phyloP scores from a whole-genome alignment of 2,888 invertebrate species.

The Athripsodes cinereus region DNA sequence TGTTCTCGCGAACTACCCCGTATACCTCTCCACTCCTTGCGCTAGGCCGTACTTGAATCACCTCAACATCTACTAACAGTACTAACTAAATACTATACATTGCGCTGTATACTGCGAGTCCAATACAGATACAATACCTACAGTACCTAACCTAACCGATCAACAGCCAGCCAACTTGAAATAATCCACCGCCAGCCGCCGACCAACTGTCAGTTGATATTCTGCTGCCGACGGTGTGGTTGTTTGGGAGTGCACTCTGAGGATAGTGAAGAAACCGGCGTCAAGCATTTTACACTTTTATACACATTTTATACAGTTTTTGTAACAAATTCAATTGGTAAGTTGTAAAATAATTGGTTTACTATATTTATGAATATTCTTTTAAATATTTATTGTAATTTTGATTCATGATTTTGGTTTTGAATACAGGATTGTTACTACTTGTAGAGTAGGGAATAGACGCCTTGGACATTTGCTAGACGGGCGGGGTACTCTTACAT shows the following conservation, averaged over 20 bases:
- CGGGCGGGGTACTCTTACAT: not conserved
- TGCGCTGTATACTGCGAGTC: too few species aligned
- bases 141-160: too few species aligned
- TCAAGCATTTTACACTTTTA: not conserved
- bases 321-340: not conserved
- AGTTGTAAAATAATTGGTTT: not conserved
- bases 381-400: not conserved
- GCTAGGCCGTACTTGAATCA: not conserved
- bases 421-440: not conserved
- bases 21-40: not conserved
- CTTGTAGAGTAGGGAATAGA: not conserved
- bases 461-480: not conserved
- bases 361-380: not conserved
- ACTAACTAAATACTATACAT: too few species aligned
- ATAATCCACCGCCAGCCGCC: too few species aligned
- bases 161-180: not conserved
- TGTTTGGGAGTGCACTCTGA: not conserved
- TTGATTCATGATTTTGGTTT: not conserved
- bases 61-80: too few species aligned
- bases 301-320: not conserved
- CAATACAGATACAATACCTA: too few species aligned
- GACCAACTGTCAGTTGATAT: not conserved
- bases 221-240: not conserved
- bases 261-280: not conserved
- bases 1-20: not conserved